Base-by-base conservation (phyloP, 2,888 invertebrate species). In the Callinectes sapidus region DNA sequence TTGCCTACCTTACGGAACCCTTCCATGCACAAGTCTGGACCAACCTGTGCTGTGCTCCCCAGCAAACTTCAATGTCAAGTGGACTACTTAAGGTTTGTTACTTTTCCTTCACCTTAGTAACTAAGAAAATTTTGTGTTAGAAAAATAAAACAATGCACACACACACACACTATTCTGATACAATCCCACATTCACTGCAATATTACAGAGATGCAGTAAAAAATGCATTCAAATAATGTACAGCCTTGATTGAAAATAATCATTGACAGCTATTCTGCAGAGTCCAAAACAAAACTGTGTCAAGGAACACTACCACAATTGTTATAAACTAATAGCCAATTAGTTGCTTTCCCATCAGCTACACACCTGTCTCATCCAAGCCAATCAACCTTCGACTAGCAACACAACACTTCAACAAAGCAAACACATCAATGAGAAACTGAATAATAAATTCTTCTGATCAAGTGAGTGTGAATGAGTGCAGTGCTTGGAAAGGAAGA, bases 21-120 rank as follows among this genome's bases (percentile, higher is more conserved):
- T 81, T 81, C 81, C 81, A 81, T 81, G 81, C 81, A 81, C 81
- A 71, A 28, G 81, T 81, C 81, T 81, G 81, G 81, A 32, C 28
- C 71, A 77, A 77, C 71, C 71, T 77, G 71, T 77, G 71, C 81
- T 81, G 35, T 81, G 81, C 16, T 35, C 32, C 81, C 35, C 81
- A 81, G 16, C 81, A 81, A 81, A 81, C 81, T n/a, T 32, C 81
- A 81, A 81, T 13, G 81, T 23, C 35, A 35, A 81, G 35, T 81
- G 81, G 81, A 81, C 81, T 81, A 81, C 35, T 81, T 81, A n/a
- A 81, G 35, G 35, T 35, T 35, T 81, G 81, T 81, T 81, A 81
- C 81, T 35, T 35, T 18, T 18, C 35, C 81, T 81, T 81, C 81
- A 81, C 81, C 81, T 81, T 81, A 81, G 35, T 81, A 8, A 81